Evolutionary conservation across 2,797 vertebrate genomes (phyloP).

Genomic region (Pipistrellus pipistrellus): DNA sequence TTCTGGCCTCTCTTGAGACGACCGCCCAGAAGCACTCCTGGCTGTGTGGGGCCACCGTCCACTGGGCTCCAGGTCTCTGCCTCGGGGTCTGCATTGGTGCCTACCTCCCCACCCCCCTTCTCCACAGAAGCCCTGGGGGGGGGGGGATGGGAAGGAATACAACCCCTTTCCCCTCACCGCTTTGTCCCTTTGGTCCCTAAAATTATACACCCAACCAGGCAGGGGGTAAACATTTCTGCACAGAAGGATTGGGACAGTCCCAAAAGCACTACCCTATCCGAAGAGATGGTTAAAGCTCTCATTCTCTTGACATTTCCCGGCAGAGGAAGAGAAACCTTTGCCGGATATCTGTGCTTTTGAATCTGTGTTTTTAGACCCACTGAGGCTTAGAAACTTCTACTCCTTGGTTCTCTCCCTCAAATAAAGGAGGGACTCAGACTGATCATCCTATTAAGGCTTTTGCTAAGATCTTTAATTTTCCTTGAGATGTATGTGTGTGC

Average conservation of each 20-base stretch:
- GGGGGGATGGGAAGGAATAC: neutral
- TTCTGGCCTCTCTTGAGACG: neutral
- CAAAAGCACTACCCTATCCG: neutral
- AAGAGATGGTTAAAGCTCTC: neutral
- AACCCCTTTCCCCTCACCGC: neutral
- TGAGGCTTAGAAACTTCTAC: neutral
- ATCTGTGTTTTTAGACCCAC: neutral
- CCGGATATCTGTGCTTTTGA: neutral
- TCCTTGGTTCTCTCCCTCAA: neutral
- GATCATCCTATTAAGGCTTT: neutral
- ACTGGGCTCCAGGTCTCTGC: neutral
- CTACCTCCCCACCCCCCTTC: neutral
- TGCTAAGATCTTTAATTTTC: neutral
- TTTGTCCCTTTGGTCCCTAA: neutral
- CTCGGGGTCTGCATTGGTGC: neutral
- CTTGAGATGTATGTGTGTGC: neutral
- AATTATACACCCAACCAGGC: neutral
- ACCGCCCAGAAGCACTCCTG: neutral
- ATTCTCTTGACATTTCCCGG: neutral
- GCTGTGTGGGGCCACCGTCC: neutral
- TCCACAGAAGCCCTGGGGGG: neutral
- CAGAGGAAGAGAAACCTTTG: neutral
- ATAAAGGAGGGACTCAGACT: neutral
- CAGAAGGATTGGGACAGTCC: neutral
- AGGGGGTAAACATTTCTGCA: neutral